Conservation (phyloP, 2,113 vertebrate species). For the Coptodon bakossiorum region DNA sequence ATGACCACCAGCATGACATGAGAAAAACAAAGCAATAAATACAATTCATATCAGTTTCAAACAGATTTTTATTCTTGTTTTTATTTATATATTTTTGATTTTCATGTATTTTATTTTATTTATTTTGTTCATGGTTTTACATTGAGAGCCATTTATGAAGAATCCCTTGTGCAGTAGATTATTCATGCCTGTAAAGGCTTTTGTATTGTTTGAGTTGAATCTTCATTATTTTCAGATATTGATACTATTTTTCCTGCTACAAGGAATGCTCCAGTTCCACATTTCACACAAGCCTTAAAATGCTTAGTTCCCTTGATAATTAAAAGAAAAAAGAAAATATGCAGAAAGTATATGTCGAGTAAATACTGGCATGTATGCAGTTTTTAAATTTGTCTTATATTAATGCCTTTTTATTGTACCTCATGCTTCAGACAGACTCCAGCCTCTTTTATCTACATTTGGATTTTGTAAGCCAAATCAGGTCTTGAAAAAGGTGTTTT, state of each 20-base stretch:
- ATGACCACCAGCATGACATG: neutral
- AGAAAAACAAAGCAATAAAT: neutral
- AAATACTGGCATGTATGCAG: neutral
- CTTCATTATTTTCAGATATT: neutral
- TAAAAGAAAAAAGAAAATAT: neutral
- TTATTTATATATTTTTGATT: neutral
- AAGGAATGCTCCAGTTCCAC: neutral
- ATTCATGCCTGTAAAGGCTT: neutral
- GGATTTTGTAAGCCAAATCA: neutral
- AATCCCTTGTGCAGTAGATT: neutral
- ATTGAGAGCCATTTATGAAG: neutral
- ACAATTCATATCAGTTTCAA: rapidly evolving
- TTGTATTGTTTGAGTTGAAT: rapidly evolving
- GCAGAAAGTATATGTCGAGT: neutral
- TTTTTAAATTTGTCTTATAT: neutral
- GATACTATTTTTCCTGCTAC: neutral
- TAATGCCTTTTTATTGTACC: neutral
- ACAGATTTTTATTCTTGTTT: neutral
- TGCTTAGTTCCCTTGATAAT: neutral
- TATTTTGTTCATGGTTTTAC: neutral
- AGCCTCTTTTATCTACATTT: neutral
- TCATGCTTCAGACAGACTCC: neutral
- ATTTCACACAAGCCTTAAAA: neutral
- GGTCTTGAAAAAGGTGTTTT: neutral
- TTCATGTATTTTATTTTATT: neutral